A percentile compares a stretch with the other conserved stretches of the same genome.
phyloP scores from a whole-genome alignment of 2,888 invertebrate species.

The Balanococcus diminutus region DNA sequence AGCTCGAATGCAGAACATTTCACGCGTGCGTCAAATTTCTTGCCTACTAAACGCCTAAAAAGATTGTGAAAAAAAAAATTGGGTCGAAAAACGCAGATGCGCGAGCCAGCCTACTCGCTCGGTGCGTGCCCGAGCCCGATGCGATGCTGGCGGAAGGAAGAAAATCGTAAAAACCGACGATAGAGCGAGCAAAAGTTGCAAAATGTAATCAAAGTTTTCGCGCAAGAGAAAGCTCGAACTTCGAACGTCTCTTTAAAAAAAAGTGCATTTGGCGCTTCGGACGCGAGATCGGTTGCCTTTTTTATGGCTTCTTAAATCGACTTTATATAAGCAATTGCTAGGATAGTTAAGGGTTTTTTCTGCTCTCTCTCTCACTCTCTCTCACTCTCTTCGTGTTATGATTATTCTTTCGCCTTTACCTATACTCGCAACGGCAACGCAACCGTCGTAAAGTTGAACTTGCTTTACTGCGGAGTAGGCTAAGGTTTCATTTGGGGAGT shows the following conservation, averaged over 20 bases:
- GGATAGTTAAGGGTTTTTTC: neutral
- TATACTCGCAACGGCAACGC: neutral
- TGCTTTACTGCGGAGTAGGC: neutral
- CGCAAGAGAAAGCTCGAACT: too few species aligned
- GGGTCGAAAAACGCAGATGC: neutral
- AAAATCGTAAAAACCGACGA: neutral
- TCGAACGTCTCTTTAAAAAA: neutral
- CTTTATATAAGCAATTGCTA: slow-evolving; percentile 9
- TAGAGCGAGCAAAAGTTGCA: neutral
- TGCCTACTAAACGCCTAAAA: neutral
- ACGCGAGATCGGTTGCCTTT: neutral
- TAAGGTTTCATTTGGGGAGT: slow-evolving; percentile 26
- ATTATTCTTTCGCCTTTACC: neutral
- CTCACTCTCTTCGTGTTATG: too few species aligned
- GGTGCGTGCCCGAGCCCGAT: neutral
- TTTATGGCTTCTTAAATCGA: slow-evolving; percentile 14
- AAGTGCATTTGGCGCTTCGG: neutral
- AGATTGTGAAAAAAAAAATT: too few species aligned
- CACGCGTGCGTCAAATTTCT: neutral
- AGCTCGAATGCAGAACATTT: neutral
- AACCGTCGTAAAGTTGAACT: neutral
- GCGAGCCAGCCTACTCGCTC: neutral
- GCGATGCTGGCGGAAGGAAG: neutral
- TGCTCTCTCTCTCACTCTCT: too few species aligned
- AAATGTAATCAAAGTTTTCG: neutral